Conservation (phyloP, 1,140 invertebrate genomes). For the Trichomalopsis sarcophagae region DNA sequence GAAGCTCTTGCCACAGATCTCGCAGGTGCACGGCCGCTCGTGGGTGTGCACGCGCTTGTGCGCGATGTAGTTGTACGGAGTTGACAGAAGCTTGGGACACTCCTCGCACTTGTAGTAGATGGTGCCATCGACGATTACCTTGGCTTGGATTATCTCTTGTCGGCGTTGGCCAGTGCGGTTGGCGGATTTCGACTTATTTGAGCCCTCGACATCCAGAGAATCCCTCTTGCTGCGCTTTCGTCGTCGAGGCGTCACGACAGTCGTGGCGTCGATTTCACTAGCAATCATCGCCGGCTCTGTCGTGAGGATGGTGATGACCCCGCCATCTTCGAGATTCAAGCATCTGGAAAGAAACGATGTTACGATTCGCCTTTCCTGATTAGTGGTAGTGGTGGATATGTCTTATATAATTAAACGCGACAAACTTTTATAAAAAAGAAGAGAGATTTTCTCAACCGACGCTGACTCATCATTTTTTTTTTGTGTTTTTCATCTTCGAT, state of each 20-base stretch:
- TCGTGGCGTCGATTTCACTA: neutral
- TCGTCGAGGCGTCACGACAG: neutral
- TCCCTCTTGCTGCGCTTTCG: neutral
- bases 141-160: neutral
- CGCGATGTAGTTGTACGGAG: slow-evolving; percentile 70
- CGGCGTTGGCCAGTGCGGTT: slow-evolving; percentile 13
- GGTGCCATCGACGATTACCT: slow-evolving; percentile 57
- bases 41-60: slow-evolving; percentile 62
- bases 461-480: no score
- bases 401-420: slow-evolving; percentile 25
- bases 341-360: slow-evolving; percentile 50
- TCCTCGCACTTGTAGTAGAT: slow-evolving; percentile 67
- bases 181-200: neutral
- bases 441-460: neutral
- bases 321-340: slow-evolving; percentile 23
- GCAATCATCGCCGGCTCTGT: neutral
- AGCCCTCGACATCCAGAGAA: neutral
- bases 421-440: neutral
- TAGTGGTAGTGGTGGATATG: neutral
- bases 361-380: slow-evolving; percentile 45
- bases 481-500: no score
- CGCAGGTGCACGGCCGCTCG: slow-evolving; percentile 27
- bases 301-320: slow-evolving; percentile 37
- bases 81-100: slow-evolving; percentile 67
- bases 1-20: slow-evolving; percentile 53